A percentile compares a stretch with the other conserved stretches of the same genome.
Conservation (phyloP, 2,113 vertebrate species). For the Labeo catla region DNA sequence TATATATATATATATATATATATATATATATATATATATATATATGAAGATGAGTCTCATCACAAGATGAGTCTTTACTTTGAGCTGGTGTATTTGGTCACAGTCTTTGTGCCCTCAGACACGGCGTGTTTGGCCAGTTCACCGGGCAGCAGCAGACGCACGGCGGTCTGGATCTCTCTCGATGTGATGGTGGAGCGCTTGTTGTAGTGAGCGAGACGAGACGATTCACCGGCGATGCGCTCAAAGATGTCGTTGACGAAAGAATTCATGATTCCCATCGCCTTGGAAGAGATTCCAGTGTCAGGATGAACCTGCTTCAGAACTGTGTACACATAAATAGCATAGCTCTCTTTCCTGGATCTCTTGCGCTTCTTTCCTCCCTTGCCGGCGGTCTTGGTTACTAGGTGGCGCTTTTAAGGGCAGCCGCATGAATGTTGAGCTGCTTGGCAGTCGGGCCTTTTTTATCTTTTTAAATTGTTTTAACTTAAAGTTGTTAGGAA, state of each 20-base stretch:
- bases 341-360: too few species aligned
- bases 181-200: slow-evolving; percentile 74
- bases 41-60: too few species aligned
- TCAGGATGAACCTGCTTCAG: slow-evolving; percentile 69
- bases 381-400: slow-evolving; percentile 46
- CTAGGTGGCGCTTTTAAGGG: too few species aligned
- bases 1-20: too few species aligned
- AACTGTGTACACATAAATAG: too few species aligned
- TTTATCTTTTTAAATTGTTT: too few species aligned
- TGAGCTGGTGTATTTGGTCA: slow-evolving; percentile 58
- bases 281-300: slow-evolving; percentile 81
- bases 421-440: too few species aligned
- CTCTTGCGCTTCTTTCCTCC: not conserved
- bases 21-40: too few species aligned
- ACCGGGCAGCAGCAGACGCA: slow-evolving; percentile 71
- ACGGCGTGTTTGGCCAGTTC: slow-evolving; percentile 67
- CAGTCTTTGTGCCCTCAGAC: slow-evolving; percentile 61
- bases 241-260: slow-evolving; percentile 72
- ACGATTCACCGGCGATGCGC: slow-evolving; percentile 63
- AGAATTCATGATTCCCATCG: slow-evolving; percentile 72
- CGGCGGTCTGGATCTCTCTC: slow-evolving; percentile 84
- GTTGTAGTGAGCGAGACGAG: slow-evolving; percentile 72
- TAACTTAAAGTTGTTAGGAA: too few species aligned
- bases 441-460: too few species aligned
- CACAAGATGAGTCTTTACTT: slow-evolving; percentile 20